Base-by-base conservation (phyloP, 2,888 invertebrate genomes). In the Drosophila kambysellisi region DNA sequence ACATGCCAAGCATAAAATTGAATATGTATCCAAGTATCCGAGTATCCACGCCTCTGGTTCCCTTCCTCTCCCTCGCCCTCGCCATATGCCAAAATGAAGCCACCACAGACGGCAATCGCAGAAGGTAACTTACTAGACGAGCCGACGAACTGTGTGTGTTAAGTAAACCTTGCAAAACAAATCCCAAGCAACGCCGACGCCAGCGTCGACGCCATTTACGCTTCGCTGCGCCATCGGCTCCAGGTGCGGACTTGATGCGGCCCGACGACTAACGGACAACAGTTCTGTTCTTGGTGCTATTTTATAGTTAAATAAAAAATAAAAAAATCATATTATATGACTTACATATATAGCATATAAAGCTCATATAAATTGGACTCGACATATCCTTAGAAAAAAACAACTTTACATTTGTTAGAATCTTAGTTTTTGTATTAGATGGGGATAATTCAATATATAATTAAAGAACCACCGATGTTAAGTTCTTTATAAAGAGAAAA, bases 1-100 rank as follows among this genome's bases (percentile, higher is more conserved):
- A 89, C 88, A 85, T 85, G 78, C 89, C 89, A 88, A 89, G 89
- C 85, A 85, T 89, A 89, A 85, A 85, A 85, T 85, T 85, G 88
- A 85, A 85, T 85, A 88, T 89, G 88, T 81, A 78, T 80, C 81
- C 63, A 37, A 69, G 62, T 69, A 50, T 74, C 56, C 60, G 33
- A 39, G 29, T 5, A 8, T 9, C 39, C 30, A 25, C 41, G 46
- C 20, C 11, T 29, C 43, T 64, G 35, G 32, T 37, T 6, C 33
- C 6, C n/a, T 6, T 5, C 9, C 37, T 20, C 37, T 32, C 3
- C 9, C 37, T 20, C 37, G 25, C 4, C 1, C 35, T 6, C 20
- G 0, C 35, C 4, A 32, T 59, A 9, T 25, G 32, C 20, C 57
- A 53, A 68, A 62, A 52, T 60, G 53, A 51, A 61, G 41, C 79